Percentiles rank a stretch among this genome's conserved stretches.
Evolutionary conservation across 2,888 invertebrate species (phyloP).

Genomic region (Lasioglossum morio): DNA sequence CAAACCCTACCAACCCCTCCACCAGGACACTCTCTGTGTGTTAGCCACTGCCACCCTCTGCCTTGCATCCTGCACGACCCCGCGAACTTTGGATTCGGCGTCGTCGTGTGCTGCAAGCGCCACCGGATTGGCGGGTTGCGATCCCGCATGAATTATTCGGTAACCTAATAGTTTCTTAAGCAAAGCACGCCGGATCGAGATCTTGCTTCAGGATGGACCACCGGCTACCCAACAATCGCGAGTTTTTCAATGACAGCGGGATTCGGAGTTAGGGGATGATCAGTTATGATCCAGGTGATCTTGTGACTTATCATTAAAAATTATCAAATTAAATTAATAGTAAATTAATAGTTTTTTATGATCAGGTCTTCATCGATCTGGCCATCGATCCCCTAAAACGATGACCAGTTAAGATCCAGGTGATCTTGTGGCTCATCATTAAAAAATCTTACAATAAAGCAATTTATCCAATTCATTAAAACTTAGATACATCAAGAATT

Average conservation of each 20-base stretch:
- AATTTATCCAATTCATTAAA: too few species aligned
- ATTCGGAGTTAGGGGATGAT: neutral
- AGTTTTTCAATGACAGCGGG: neutral
- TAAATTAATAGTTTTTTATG: too few species aligned
- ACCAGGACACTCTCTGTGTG: neutral
- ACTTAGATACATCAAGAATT: constrained; percentile 63
- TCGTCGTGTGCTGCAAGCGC: constrained; percentile 60
- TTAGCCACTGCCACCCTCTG: constrained; percentile 39
- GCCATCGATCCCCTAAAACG: neutral
- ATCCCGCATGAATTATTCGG: constrained; percentile 75
- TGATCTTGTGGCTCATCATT: too few species aligned
- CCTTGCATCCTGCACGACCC: constrained; percentile 62
- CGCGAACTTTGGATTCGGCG: constrained; percentile 67
- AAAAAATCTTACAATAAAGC: too few species aligned
- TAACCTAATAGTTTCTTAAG: constrained; percentile 74
- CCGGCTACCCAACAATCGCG: neutral
- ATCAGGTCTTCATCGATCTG: neutral
- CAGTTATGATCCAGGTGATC: too few species aligned
- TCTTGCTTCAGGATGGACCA: constrained; percentile 39
- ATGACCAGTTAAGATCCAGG: too few species aligned
- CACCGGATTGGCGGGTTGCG: constrained; percentile 69
- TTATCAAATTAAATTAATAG: too few species aligned
- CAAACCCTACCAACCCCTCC: constrained; percentile 21
- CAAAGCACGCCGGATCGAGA: constrained; percentile 66
- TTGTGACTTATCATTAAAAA: too few species aligned